Evolutionary conservation across 2,888 invertebrate genomes (phyloP).

Genomic region (Acrocyrtus sp.): DNA sequence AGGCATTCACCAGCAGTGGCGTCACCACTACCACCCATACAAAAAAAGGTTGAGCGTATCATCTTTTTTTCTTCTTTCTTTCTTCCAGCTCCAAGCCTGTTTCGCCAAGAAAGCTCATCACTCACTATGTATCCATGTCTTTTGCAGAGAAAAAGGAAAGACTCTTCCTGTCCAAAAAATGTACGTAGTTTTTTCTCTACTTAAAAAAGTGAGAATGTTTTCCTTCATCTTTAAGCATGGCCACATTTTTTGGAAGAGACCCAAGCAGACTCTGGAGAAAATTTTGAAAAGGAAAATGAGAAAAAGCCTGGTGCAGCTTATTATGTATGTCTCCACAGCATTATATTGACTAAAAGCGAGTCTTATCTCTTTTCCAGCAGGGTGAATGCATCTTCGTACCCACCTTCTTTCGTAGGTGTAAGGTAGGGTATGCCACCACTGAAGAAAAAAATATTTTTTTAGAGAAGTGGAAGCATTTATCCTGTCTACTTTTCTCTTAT

Average conservation of each 20-base stretch:
- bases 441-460: too few species aligned
- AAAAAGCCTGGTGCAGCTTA: neutral
- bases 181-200: constrained; percentile 10
- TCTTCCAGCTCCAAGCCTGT: neutral
- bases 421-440: too few species aligned
- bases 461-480: constrained; percentile 23
- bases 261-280: constrained; percentile 32
- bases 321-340: constrained; percentile 24
- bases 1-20: neutral
- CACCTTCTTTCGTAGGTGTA: too few species aligned
- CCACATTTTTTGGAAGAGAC: constrained; percentile 32
- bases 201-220: neutral
- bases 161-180: constrained; percentile 21
- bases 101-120: neutral
- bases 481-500: too few species aligned
- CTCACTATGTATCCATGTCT: neutral
- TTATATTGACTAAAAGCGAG: neutral
- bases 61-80: neutral
- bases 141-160: neutral
- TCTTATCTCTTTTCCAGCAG: constrained; percentile 22
- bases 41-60: neutral
- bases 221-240: neutral
- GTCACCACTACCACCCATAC: neutral
- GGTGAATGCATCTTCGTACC: neutral
- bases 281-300: neutral